A percentile compares a stretch with the other conserved stretches of the same genome.
These are phyloP conservation scores for Eumeta japonica DNA, from an alignment of 1,140 invertebrate genomes.

Conservation along the genomic window DNA sequence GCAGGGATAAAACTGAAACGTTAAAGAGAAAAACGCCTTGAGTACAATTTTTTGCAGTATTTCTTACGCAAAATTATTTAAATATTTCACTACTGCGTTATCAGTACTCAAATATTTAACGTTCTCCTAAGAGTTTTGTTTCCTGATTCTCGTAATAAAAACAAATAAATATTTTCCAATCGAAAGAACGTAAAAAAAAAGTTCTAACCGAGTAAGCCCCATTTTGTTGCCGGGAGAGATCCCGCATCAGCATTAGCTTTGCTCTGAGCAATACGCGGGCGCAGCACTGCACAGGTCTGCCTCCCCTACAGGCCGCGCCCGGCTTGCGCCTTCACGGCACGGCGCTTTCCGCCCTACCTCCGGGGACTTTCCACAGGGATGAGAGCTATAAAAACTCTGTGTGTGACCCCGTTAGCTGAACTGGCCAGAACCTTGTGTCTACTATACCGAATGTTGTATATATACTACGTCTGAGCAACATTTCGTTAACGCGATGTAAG, in stretches of 20 bases:
- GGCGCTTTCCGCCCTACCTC: conserved; percentile 49
- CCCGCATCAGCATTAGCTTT: conserved; percentile 37
- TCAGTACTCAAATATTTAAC: too few relatives aligned
- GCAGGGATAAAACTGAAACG: too few relatives aligned
- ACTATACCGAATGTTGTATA: conserved; percentile 7
- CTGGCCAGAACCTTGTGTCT: conserved; percentile 28
- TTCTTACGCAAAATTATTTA: too few relatives aligned
- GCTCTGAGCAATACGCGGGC: conserved; percentile 49
- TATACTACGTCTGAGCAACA: conserved; percentile 19
- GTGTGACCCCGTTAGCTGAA: conserved; percentile 44
- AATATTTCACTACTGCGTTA: too few relatives aligned
- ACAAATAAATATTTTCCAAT: too few relatives aligned
- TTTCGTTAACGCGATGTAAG: conserved; percentile 26
- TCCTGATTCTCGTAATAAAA: too few relatives aligned
- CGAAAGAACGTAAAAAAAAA: too few relatives aligned
- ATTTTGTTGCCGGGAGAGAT: conserved; percentile 37
- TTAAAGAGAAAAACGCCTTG: too few relatives aligned
- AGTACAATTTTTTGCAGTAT: too few relatives aligned
- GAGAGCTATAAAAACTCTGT: conserved; percentile 30
- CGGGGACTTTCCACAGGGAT: conserved; percentile 53
- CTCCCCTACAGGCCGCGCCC: conserved; percentile 33
- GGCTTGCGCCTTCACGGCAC: conserved; percentile 29
- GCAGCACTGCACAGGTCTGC: conserved; percentile 25
- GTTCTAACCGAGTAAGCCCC: conserved; percentile 50
- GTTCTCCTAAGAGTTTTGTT: too few relatives aligned